Evolutionary conservation across 2,797 vertebrate species (phyloP).

Genomic region (Periparus ater): DNA sequence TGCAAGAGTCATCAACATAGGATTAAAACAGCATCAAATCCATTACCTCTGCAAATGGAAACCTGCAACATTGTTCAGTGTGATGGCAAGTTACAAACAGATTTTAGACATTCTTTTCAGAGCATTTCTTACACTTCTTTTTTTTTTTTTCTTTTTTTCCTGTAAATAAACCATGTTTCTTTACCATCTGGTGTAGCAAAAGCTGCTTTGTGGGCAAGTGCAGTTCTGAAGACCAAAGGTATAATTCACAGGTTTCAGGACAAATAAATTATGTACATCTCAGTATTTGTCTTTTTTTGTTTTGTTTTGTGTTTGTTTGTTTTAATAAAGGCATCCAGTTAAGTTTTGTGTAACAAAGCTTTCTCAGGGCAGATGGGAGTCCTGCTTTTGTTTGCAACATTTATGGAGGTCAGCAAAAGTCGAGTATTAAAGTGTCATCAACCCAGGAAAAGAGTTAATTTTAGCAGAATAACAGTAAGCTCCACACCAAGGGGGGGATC

Average conservation of each 20-base stretch:
- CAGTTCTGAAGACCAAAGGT: conserved; percentile 86
- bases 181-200: conserved; percentile 79
- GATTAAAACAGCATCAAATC: conserved; percentile 82
- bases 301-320: conserved; percentile 67
- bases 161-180: conserved; percentile 64
- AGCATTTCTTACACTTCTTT: conserved; percentile 71
- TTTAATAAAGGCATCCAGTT: conserved; percentile 95
- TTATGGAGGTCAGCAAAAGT: conserved; percentile 80
- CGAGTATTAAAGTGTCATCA: conserved; percentile 84
- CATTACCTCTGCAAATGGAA: conserved; percentile 84
- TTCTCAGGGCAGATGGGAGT: conserved; percentile 66
- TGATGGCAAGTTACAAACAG: conserved; percentile 60
- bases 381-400: conserved; percentile 69
- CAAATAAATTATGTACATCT: conserved; percentile 91
- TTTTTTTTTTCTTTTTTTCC: conserved; percentile 69
- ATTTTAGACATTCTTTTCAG: conserved; percentile 58
- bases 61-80: conserved; percentile 63
- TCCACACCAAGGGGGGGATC: conserved; percentile 84
- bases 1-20: conserved; percentile 83
- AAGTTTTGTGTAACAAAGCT: conserved; percentile 73
- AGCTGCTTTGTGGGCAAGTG: conserved; percentile 78
- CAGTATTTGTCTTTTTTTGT: conserved; percentile 63
- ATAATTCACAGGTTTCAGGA: conserved; percentile 89
- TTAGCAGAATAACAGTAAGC: conserved; percentile 74
- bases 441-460: conserved; percentile 64